Evolutionary conservation across 1,140 invertebrate species (phyloP), one percentile per base, ranked within the genome.

Genomic region (Plutomurus gul): DNA sequence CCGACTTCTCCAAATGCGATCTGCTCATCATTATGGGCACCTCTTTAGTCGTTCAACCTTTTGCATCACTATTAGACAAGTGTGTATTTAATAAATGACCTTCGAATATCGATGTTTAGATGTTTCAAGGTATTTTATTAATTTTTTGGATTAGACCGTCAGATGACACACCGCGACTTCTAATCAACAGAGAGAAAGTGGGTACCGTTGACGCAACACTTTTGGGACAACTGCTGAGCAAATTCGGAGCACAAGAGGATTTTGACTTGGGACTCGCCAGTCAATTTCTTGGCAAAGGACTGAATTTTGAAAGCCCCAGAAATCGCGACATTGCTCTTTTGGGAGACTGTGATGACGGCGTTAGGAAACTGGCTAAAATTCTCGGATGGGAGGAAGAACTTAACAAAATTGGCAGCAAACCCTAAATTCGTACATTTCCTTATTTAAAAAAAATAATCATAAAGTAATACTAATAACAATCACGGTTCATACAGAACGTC

Each of bases 11-110:
- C 40, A 87, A 93, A 76, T 97, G 96, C 87, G 96, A 99, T 88
- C 88, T 98, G 76, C 89, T 99, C 6, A 95, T 99, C 75, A 93
- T 99, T 5, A 93, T 99, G 91, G 97, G 97, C 8, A 98, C 97
- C 1, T 98, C 96, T 20, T 89, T 99, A 65, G 92, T 93, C 82
- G 96, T 99, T 0, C 94, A 97, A 80, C 97, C 97, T 1, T 98
- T 99, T 89, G 95, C 95, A n/a, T 95, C 94, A 16, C 88, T 98
- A 6, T 88, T 95, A 79, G 91, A 94, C 84, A 91, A 88, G 93
- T 95, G 86, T 88, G 87, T 76, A 37, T 11, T 4, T 71, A 6
- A 20, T 22, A 1, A 3, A 10, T 27, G 72, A 51, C 13, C 13
- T 65, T 5, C 11, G 11, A 37, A 30, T 76, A 11, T 22, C 33